These are phyloP conservation scores for Sussaba pulchella DNA, from an alignment of 2,888 invertebrate species.

Conservation along the genomic window DNA sequence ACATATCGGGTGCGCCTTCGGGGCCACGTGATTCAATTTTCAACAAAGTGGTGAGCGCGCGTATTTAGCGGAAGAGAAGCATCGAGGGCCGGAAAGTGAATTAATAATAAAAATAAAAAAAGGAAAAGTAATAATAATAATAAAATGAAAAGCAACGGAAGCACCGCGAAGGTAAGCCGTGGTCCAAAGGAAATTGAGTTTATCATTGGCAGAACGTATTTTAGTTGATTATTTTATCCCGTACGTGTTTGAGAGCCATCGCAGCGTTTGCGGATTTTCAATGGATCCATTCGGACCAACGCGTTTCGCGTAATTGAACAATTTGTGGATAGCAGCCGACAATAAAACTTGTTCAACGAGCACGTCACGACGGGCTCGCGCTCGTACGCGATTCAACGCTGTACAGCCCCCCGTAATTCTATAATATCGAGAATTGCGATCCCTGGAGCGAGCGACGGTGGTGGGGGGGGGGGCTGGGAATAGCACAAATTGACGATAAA, in stretches of 20 bases:
- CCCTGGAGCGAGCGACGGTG: no score
- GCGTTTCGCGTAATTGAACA: background rate
- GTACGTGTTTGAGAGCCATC: background rate
- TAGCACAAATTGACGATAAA: background rate
- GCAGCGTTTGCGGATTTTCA: background rate
- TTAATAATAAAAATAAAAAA: no score
- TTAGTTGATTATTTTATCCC: background rate
- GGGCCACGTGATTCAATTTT: no score
- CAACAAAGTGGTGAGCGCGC: no score
- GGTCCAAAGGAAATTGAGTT: no score
- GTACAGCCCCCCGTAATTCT: background rate
- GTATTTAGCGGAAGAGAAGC: no score
- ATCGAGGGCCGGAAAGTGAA: no score
- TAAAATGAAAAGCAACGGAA: no score
- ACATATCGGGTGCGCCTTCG: no score
- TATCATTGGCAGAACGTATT: background rate
- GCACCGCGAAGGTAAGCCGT: no score
- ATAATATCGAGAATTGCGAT: background rate
- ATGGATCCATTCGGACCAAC: constrained; percentile 2
- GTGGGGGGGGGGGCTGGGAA: no score
- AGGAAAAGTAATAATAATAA: no score
- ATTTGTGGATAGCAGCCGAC: background rate
- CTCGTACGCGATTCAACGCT: background rate
- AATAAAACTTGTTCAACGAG: background rate
- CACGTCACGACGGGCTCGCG: background rate